These are phyloP conservation scores for Charina bottae DNA, from an alignment of 2,113 vertebrate genomes.

Conservation along the genomic window DNA sequence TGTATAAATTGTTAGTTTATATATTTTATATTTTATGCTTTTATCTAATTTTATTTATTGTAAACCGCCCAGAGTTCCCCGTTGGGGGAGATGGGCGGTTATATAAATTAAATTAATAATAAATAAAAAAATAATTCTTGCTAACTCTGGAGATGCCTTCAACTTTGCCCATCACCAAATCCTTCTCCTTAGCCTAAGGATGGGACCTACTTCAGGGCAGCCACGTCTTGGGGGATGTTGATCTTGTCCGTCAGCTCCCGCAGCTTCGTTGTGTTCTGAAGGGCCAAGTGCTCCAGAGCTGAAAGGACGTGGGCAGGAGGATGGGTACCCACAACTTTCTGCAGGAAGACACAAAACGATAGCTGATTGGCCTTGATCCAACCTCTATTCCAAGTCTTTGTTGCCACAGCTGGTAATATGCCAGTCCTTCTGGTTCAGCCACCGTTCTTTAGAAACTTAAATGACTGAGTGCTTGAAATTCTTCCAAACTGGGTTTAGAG, in stretches of 20 bases:
- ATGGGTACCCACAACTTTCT: conserved; percentile 76
- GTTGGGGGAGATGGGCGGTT: no score
- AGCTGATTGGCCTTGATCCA: background rate
- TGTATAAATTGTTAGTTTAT: no score
- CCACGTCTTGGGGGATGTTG: conserved; percentile 70
- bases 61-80: no score
- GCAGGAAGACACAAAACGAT: background rate
- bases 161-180: background rate
- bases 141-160: background rate
- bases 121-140: no score
- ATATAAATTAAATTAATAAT: no score
- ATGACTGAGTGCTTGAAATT: no score
- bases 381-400: background rate
- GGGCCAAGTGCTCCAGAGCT: conserved; percentile 79
- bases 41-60: no score
- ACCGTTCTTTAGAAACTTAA: no score
- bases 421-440: no score
- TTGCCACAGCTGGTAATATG: background rate
- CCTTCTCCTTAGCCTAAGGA: no score
- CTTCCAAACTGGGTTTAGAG: no score
- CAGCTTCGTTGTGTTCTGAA: conserved; percentile 75
- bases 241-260: conserved; percentile 68
- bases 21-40: no score
- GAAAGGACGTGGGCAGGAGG: conserved; percentile 81
- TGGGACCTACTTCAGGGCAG: conserved; percentile 68